Base-by-base conservation (phyloP, 2,888 invertebrate genomes). In the Balanococcus diminutus region DNA sequence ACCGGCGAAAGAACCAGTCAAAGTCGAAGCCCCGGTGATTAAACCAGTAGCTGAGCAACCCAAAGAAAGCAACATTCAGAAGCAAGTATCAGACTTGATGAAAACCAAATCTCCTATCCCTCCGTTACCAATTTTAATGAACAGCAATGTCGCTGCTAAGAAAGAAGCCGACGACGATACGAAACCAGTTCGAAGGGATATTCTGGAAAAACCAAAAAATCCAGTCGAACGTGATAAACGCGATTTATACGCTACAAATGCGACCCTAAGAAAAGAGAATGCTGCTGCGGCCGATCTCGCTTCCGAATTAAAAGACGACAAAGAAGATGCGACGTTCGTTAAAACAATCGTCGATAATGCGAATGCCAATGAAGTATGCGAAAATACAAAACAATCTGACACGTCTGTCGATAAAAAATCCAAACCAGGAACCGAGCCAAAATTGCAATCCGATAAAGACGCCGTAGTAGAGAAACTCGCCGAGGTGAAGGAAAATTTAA, bases 151-250 rank as follows among this genome's bases (percentile, higher is more conserved):
- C 46, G 61, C 14, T 67, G 14, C 32, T 16, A 39, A 79, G 16
- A 46, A 81, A 81, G 42, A 86, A 86, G 14, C n/a, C 42, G 36
- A 32, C 1, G 32, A 75, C 36, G 56, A 2, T 31, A 22, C 39
- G 16, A 39, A 75, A 46, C n/a, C 11, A 11, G 39, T 46, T 8
- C 22, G 79, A 46, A 75, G 88, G 82, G 88, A 88, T 25, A 88
- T 88, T 28, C 82, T 88, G 1, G 87, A 82, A 79, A 86, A 87
- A 11, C 86, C 86, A 39, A 67, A 79, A 9, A 86, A 81, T 5
- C 51, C 84, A 8, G 87, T 87, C 61, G 84, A 87, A 75, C 87
- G 88, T 82, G 88, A 88, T 72, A 88, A 88, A 86, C 87, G 87
- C 36, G 87, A 88, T 86, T 39, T 88, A 11, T 87, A 87, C 28